phyloP scores from a whole-genome alignment of 1,140 invertebrate genomes.

The Drosophila melanica region DNA sequence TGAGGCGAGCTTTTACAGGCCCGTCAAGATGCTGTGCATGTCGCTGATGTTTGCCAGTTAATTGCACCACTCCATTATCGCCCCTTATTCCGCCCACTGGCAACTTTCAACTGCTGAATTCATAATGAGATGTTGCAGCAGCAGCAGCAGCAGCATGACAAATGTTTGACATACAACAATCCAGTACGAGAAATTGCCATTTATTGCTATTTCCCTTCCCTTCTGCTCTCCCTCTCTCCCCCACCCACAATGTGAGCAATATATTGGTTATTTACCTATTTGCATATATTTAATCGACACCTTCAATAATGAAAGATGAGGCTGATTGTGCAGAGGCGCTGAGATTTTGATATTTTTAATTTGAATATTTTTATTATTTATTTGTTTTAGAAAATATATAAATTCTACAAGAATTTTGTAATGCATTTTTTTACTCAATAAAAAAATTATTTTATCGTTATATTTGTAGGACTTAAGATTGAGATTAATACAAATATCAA shows the following conservation, averaged over 20 bases:
- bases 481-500: too few species aligned
- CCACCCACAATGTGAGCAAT: not conserved
- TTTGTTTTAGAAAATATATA: too few species aligned
- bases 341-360: too few species aligned
- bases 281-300: not conserved
- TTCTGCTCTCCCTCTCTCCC: too few species aligned
- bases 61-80: slow-evolving; percentile 6
- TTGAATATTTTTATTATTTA: too few species aligned
- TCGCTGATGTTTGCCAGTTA: slow-evolving; percentile 11
- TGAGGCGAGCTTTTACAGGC: slow-evolving; percentile 2
- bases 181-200: slow-evolving; percentile 28
- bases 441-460: too few species aligned
- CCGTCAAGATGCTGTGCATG: slow-evolving; percentile 3
- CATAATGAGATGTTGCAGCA: slow-evolving; percentile 37
- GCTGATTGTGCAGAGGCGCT: too few species aligned
- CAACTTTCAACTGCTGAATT: slow-evolving; percentile 54
- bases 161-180: slow-evolving; percentile 33
- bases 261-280: not conserved
- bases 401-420: too few species aligned
- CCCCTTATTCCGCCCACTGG: not conserved
- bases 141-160: slow-evolving; percentile 14
- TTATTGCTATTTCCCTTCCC: slow-evolving; percentile 11
- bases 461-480: too few species aligned
- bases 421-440: too few species aligned
- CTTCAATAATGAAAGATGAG: not conserved